A percentile compares a stretch with the other conserved stretches of the same genome.
Evolutionary conservation across 2,113 vertebrate genomes (phyloP).

Genomic region (Siniperca knerii): DNA sequence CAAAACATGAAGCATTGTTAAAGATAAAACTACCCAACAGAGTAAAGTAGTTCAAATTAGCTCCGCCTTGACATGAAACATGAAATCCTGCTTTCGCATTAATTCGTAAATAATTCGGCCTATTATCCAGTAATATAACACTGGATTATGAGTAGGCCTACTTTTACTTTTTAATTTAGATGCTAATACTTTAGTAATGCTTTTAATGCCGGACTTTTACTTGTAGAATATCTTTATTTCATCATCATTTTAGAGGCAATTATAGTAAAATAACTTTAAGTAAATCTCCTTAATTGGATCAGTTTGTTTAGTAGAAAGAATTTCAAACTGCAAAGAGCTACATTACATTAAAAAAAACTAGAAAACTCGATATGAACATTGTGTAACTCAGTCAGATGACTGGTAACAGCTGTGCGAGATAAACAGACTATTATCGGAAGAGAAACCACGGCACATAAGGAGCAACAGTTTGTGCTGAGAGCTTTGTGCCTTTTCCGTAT

Average conservation of each 20-base stretch:
- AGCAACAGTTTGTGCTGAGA: not conserved
- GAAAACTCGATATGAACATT: not conserved
- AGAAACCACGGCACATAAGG: not conserved
- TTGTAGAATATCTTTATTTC: too few relatives aligned
- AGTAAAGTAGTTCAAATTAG: not conserved
- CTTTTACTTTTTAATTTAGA: not conserved
- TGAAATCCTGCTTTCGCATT: not conserved
- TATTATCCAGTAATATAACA: not conserved
- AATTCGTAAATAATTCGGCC: not conserved
- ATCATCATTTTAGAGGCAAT: not conserved
- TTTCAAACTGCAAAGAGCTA: not conserved
- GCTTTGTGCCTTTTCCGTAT: not conserved
- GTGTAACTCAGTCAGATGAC: conserved; percentile 33
- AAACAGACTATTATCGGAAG: not conserved
- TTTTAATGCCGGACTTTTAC: not conserved
- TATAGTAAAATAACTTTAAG: not conserved
- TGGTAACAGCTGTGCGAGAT: conserved; percentile 4
- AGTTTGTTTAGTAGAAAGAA: not conserved
- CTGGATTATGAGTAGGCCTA: not conserved
- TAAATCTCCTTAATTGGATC: not conserved
- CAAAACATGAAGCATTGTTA: not conserved
- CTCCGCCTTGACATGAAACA: too few relatives aligned
- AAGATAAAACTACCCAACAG: not conserved
- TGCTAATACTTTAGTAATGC: not conserved
- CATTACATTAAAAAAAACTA: not conserved